Base-by-base conservation (phyloP, 2,797 vertebrate species). In the Urophycis tenuis region DNA sequence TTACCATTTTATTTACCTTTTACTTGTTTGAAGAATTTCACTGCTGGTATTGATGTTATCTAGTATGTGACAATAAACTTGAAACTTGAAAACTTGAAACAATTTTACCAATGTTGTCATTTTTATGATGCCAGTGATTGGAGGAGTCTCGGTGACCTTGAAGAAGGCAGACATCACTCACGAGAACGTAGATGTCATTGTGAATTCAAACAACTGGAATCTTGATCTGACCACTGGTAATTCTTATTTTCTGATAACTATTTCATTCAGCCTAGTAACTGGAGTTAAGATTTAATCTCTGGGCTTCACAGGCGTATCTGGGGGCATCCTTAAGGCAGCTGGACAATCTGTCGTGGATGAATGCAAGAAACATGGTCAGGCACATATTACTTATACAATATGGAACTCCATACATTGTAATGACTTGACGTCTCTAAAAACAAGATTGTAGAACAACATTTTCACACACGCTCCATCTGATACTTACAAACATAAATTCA, bases 121-220 rank as follows among this genome's bases (percentile, higher is more conserved):
- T 67, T 41, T 72, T 45, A 41, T 15, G 19, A 76, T 49, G n/a
- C 32, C 19, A 77, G 39, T 72, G 75, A 77, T 90, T 67, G 60
- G 74, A 31, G 81, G 81, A 31, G 83, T 89, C 45, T 41, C 67
- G 15, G 77, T 89, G 31, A 71, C 10, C 36, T 77, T 90, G 11
- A 89, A 87, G 77, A 84, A 87, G 25, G 86, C 87, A 53, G 88
- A 91, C 77, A 88, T 91, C 78, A 87, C 87, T 32, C 85, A 84
- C 80, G 89, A 89, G 80, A 74, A 29, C 0, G 87, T 84, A 73
- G 90, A 91, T 74, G 80, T 85, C 45, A 91, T 90, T 5, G 89
- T 90, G 64, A 91, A 89, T 78, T 90, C 88, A 39, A 85, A 41
- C 75, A 91, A 88, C 79, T 41, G 0, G 19, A 49, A 14, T 45